A percentile compares a stretch with the other conserved stretches of the same genome.
These are phyloP conservation scores for Adrianichthys oophorus DNA, from an alignment of 2,797 vertebrate species.

Conservation along the genomic window DNA sequence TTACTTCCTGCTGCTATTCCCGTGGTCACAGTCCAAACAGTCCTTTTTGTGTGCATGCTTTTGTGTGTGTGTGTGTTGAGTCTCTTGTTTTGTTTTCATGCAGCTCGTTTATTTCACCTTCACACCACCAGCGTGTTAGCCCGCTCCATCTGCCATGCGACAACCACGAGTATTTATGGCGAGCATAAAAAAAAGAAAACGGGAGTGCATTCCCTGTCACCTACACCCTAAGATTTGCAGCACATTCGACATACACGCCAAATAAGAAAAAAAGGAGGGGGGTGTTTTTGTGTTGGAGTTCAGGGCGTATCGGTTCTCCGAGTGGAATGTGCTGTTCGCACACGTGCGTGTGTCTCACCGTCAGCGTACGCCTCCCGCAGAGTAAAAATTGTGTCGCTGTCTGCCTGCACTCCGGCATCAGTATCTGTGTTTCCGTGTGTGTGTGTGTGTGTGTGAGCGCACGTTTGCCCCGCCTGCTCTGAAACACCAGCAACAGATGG, in stretches of 20 bases:
- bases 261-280: constrained; percentile 43
- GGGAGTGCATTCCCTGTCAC: constrained; percentile 65
- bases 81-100: constrained; percentile 54
- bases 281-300: constrained; percentile 76
- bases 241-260: constrained; percentile 58
- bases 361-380: constrained; percentile 42
- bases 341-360: constrained; percentile 37
- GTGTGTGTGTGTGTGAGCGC: constrained; percentile 6
- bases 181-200: constrained; percentile 57
- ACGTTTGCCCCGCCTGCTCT: constrained; percentile 56
- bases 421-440: constrained; percentile 5
- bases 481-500: constrained; percentile 82
- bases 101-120: constrained; percentile 55
- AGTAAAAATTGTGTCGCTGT: constrained; percentile 44
- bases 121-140: constrained; percentile 61
- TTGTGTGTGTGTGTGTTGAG: constrained; percentile 33
- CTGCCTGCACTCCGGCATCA: constrained; percentile 19
- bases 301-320: constrained; percentile 70
- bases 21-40: constrained; percentile 35
- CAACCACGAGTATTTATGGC: constrained; percentile 72
- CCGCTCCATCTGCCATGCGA: constrained; percentile 60
- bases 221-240: constrained; percentile 62
- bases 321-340: constrained; percentile 53
- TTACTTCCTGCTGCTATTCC: constrained; percentile 34
- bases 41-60: constrained; percentile 25